Percentiles rank a stretch among this genome's conserved stretches.
These are phyloP conservation scores for Bathynomus jamesi DNA, from an alignment of 1,140 invertebrate species.

Conservation along the genomic window DNA sequence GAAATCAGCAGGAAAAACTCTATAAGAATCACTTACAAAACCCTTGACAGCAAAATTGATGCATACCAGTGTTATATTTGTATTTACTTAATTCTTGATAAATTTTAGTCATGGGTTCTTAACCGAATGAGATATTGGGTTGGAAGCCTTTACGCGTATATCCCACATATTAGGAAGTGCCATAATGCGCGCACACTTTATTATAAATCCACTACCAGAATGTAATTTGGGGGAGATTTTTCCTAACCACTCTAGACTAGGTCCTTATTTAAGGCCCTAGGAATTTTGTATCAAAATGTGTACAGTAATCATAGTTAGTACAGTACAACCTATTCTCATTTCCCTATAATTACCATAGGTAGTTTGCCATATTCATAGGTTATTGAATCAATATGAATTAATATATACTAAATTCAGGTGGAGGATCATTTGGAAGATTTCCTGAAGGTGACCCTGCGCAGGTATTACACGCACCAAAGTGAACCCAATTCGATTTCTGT, in stretches of 20 bases:
- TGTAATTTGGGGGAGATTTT: background rate
- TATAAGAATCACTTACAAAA: no score
- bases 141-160: background rate
- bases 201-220: background rate
- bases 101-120: background rate
- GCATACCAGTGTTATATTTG: no score
- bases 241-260: background rate
- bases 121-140: background rate
- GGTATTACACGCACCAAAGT: slow-evolving; percentile 40
- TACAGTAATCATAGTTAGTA: no score
- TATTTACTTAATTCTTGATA: slow-evolving; percentile 7
- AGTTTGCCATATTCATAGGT: no score
- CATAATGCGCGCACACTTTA: background rate
- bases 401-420: no score
- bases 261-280: no score
- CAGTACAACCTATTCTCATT: no score
- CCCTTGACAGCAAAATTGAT: no score
- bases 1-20: no score
- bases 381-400: no score
- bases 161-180: background rate
- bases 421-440: slow-evolving; percentile 50
- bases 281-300: no score
- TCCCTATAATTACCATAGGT: no score
- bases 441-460: slow-evolving; percentile 44
- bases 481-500: slow-evolving; percentile 48